These are phyloP conservation scores for Stenodera caucasica DNA, from an alignment of 2,888 invertebrate genomes.

Conservation along the genomic window DNA sequence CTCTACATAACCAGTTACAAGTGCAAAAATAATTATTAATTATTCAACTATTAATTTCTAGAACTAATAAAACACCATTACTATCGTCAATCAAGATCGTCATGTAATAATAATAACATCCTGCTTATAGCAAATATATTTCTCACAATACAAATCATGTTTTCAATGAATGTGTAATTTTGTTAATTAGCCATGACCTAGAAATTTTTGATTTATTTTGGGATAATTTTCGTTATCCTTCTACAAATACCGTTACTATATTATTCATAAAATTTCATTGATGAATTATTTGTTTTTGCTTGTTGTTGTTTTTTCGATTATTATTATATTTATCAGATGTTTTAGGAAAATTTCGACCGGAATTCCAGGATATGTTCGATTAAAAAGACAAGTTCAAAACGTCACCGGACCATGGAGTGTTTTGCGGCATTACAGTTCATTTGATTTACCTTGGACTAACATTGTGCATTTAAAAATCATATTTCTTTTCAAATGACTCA, in stretches of 20 bases:
- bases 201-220: constrained; percentile 13
- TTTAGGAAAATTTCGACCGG: neutral
- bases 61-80: constrained; percentile 19
- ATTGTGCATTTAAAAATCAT: constrained; percentile 38
- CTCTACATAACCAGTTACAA: constrained; percentile 21
- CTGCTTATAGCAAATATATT: constrained; percentile 36
- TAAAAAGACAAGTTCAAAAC: constrained; percentile 6
- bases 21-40: constrained; percentile 17
- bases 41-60: neutral
- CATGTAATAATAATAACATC: constrained; percentile 40
- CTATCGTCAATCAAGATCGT: constrained; percentile 23
- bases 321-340: neutral
- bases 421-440: constrained; percentile 42
- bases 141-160: constrained; percentile 34
- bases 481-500: constrained; percentile 37
- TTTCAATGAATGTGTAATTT: constrained; percentile 32
- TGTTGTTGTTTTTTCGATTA: too few relatives aligned
- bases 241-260: too few relatives aligned
- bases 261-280: too few relatives aligned
- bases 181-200: constrained; percentile 26
- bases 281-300: too few relatives aligned
- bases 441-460: constrained; percentile 43
- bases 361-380: neutral
- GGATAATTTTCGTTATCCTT: neutral
- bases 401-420: constrained; percentile 28